Base-by-base conservation (phyloP, 2,113 vertebrate species). In the Hemiscyllium ocellatum region DNA sequence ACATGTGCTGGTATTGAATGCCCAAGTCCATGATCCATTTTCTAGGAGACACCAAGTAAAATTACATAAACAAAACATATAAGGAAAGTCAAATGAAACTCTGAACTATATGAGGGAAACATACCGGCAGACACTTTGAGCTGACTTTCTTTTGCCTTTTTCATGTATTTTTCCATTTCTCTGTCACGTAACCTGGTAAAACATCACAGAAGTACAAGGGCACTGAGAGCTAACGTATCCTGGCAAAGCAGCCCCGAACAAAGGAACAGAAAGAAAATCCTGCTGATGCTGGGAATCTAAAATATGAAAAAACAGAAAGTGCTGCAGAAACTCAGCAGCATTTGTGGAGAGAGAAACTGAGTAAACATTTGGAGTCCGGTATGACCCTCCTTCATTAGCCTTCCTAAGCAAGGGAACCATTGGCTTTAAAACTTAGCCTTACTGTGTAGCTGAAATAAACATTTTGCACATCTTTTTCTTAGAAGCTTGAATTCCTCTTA, bases 161-260 rank as follows among this genome's bases (percentile, higher is more conserved):
- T 72, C 2, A 69, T 72, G n/a, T 90, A 80, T 24, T 93, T 94
- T 50, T 96, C 68, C 95, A 13, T 95, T 19, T n/a, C 2, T 6
- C 96, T 95, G 33, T 96, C 72, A 33, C 68, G 95, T 94, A 95
- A 80, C 95, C 97, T 97, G 85, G 95, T 20, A 85, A 95, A 87
- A 85, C 50, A 96, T 70, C 50, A 95, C 56, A 95, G 17, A 96
- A 26, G 24, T 5, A n/a, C n/a, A 83, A 19, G 13, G 20, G 68
- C 68, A 1, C 20, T 50, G 42, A 52, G 20, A 87, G 85, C 42
- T 5, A 26, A 87, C 20, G 10, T 0, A 2, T 24, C 15, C 80
- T 85, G 37, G 37, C 80, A 85, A 85, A 85, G 76, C 26, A 10
- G 5, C 5, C 0, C 76, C 12, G 26, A n/a, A 29, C 26, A 78